Conservation (phyloP, 2,797 vertebrate species). For the Acanthiza pusilla region DNA sequence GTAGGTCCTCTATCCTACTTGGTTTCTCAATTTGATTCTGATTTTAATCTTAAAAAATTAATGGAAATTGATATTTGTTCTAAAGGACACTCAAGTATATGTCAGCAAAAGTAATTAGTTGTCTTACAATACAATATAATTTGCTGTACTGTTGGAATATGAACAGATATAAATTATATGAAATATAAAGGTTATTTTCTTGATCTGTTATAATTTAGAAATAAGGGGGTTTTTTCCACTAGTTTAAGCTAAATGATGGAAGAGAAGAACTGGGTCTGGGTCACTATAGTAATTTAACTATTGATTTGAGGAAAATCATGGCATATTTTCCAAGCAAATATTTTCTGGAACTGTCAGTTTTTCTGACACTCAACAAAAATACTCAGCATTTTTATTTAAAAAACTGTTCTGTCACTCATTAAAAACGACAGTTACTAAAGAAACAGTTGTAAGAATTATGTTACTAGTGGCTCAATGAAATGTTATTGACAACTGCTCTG, state of each 20-base stretch:
- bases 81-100: neutral
- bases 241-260: neutral
- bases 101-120: neutral
- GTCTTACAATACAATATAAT: neutral
- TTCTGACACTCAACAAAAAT: neutral
- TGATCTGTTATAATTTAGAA: neutral
- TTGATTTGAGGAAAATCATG: neutral
- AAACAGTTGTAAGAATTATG: neutral
- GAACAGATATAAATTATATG: neutral
- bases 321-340: neutral
- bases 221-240: neutral
- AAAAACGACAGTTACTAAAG: neutral
- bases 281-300: neutral
- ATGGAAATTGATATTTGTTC: neutral
- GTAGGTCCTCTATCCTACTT: neutral
- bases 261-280: neutral
- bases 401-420: neutral
- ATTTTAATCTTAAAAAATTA: neutral
- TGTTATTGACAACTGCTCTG: neutral
- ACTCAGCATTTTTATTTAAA: neutral
- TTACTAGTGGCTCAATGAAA: neutral
- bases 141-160: neutral
- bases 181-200: neutral
- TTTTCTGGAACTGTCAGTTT: neutral
- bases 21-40: neutral